These are phyloP conservation scores for Matsumyia berberina DNA, from an alignment of 2,888 invertebrate genomes.

Conservation along the genomic window DNA sequence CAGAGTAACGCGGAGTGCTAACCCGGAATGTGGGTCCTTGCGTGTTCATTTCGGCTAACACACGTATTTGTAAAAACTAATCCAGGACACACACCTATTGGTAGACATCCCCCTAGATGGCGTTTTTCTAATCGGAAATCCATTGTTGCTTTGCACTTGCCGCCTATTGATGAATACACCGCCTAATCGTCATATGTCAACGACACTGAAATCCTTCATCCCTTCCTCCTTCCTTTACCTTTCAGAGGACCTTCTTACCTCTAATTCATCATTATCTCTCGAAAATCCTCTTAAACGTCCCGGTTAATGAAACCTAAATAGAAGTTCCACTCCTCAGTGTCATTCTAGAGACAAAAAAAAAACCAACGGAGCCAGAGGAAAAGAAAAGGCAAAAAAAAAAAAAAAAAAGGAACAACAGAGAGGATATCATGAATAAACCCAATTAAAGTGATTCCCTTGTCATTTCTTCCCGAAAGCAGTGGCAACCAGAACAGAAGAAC, in stretches of 20 bases:
- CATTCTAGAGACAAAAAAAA: slow-evolving; percentile 2
- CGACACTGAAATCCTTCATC: background rate
- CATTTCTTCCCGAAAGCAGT: slow-evolving; percentile 34
- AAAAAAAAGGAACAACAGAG: slow-evolving; percentile 4
- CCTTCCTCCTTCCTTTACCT: background rate
- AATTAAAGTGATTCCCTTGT: slow-evolving; percentile 69
- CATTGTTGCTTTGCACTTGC: no score
- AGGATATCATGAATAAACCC: slow-evolving; percentile 67
- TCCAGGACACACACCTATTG: no score
- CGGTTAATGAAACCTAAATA: background rate
- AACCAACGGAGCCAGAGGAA: no score
- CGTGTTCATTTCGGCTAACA: no score
- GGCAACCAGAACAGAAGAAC: slow-evolving; percentile 1
- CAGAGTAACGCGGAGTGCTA: no score
- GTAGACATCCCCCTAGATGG: no score
- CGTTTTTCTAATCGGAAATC: no score
- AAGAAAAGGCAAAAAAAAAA: slow-evolving; percentile 11
- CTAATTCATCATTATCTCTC: slow-evolving; percentile 45
- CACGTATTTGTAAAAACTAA: no score
- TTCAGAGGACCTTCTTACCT: slow-evolving; percentile 14
- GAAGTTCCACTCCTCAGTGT: slow-evolving; percentile 7
- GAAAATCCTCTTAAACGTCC: slow-evolving; percentile 28
- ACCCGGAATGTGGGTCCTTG: no score
- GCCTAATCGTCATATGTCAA: background rate
- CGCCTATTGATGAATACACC: no score